These are phyloP conservation scores for Drosophila subobscura DNA, from an alignment of 1,140 invertebrate species.

Conservation along the genomic window DNA sequence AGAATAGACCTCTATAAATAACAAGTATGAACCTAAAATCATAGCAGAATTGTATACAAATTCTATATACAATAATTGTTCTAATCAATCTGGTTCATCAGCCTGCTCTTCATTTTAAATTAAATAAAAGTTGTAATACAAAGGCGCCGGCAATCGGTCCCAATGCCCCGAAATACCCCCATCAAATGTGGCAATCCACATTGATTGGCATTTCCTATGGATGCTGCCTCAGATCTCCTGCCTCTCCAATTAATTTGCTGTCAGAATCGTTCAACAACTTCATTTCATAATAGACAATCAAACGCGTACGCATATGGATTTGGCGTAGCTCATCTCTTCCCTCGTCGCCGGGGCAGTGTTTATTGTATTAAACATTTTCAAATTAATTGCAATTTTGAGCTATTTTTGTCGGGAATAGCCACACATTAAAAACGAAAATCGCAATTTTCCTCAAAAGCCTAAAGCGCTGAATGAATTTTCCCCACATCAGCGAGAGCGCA, in stretches of 20 bases:
- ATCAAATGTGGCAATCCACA: slow-evolving; percentile 33
- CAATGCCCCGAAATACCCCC: background rate
- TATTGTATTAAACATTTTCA: slow-evolving; percentile 59
- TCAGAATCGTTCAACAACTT: slow-evolving; percentile 12
- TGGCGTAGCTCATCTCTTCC: background rate
- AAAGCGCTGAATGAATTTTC: slow-evolving; percentile 17
- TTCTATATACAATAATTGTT: too few relatives aligned
- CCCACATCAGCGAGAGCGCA: background rate
- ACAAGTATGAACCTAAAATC: too few relatives aligned
- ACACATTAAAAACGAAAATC: slow-evolving; percentile 31
- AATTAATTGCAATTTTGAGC: slow-evolving; percentile 67
- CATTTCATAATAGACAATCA: slow-evolving; percentile 18
- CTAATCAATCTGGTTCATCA: too few relatives aligned
- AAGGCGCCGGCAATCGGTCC: too few relatives aligned
- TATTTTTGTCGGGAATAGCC: slow-evolving; percentile 49
- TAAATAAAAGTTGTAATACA: too few relatives aligned
- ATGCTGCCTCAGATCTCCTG: background rate
- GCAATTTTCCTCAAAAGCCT: slow-evolving; percentile 48
- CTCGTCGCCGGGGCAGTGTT: slow-evolving; percentile 36
- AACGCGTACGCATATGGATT: slow-evolving; percentile 8
- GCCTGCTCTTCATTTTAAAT: too few relatives aligned
- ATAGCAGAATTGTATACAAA: too few relatives aligned
- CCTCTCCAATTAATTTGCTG: slow-evolving; percentile 21
- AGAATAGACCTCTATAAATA: too few relatives aligned
- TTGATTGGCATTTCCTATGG: slow-evolving; percentile 42